Base-by-base conservation (phyloP, 1,140 invertebrate species). In the Druon quercuslanigerum region DNA sequence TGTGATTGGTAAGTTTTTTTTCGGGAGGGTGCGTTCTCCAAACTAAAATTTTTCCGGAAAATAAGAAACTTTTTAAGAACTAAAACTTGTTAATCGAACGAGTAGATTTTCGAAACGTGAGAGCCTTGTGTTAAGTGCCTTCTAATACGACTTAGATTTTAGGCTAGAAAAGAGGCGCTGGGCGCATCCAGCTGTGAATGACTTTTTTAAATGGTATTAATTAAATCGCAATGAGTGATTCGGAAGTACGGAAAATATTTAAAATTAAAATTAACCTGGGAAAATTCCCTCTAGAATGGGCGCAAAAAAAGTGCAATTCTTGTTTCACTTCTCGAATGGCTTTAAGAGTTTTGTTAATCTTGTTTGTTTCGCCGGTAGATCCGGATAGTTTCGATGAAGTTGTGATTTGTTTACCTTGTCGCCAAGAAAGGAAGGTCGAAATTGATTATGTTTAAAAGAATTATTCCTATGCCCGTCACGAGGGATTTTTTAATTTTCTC, bases 91-190 rank as follows among this genome's bases (percentile, higher is more conserved):
- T 71, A 79, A 81, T 84, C 70, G 74, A 83, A 82, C 75, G 81
- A 79, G 83, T 86, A 87, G 83, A 82, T 85, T 79, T 87, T 82
- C 74, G 79, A 90, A 90, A 84, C 86, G 86, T 88, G 88, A 89
- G 87, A 91, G 90, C 90, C 90, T 91, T 91, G 89, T 89, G 86
- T 91, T 89, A 91, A 91, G 90, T 91, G 90, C 90, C 90, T 91
- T 91, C 84, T 90, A 91, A 83, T 91, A 91, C 87, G 88, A 90
- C 79, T 88, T 91, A 91, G 89, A 90, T 86, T 89, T 90, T 91
- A 91, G 90, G 82, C 87, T 91, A 88, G 71, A 86, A 83, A 82
- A 87, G 90, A 91, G 90, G 90, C 89, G 90, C 89, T 91, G 90
- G 87, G 89, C 85, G 85, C 85, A 80, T 88, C 82, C 85, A 88